These are phyloP conservation scores for Sinocyclocheilus grahami DNA, from an alignment of 2,113 vertebrate species.

Conservation along the genomic window DNA sequence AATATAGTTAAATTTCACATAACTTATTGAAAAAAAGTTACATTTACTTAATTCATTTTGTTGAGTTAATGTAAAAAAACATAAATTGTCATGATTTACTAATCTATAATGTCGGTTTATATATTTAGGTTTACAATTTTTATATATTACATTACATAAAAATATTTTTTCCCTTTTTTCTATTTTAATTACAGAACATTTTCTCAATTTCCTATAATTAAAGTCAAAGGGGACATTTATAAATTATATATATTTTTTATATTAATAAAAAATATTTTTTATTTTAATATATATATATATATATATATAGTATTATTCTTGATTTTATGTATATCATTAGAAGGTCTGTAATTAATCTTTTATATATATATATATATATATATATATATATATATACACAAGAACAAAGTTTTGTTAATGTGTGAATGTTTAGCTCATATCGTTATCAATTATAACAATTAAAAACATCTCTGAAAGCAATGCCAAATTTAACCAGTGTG, in stretches of 20 bases:
- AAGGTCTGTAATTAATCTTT: neutral
- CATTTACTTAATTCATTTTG: neutral
- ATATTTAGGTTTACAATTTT: too few species aligned
- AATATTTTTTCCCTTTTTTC: neutral
- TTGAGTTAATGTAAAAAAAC: too few species aligned
- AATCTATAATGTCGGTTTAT: too few species aligned
- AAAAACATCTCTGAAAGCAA: constrained; percentile 20
- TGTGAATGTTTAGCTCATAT: neutral
- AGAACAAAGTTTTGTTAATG: neutral
- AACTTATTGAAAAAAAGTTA: too few species aligned
- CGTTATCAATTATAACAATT: neutral
- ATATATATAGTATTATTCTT: too few species aligned
- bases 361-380: too few species aligned
- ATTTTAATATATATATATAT: too few species aligned
- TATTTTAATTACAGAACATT: neutral
- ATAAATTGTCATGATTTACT: too few species aligned
- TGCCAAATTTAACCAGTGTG: constrained; percentile 53
- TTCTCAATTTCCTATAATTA: neutral
- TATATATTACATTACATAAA: neutral
- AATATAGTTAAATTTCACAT: too few species aligned
- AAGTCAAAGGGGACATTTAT: neutral
- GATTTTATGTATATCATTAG: too few species aligned
- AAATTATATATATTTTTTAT: neutral
- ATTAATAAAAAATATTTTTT: too few species aligned
- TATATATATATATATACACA: too few species aligned